These are phyloP conservation scores for Noctua pronuba DNA, from an alignment of 2,888 invertebrate species.

Conservation along the genomic window DNA sequence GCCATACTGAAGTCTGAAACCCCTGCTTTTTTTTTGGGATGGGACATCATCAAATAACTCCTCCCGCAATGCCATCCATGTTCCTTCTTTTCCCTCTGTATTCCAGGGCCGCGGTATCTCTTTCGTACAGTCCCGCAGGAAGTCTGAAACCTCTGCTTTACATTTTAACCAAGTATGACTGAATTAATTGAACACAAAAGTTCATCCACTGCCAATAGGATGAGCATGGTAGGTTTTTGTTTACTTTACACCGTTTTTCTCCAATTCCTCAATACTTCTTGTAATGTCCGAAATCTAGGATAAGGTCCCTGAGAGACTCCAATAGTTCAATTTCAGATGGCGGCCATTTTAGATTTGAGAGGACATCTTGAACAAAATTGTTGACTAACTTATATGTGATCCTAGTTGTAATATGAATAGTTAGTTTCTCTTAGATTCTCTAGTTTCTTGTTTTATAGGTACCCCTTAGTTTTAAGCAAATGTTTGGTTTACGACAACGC, in stretches of 20 bases:
- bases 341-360: conserved; percentile 25
- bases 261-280: too few species aligned
- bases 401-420: conserved; percentile 32
- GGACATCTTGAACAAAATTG: conserved; percentile 24
- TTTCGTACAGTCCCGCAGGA: too few species aligned
- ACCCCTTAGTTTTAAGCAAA: conserved; percentile 1
- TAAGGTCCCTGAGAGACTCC: conserved; percentile 2
- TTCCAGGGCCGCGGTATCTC: too few species aligned
- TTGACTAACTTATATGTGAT: conserved; percentile 40
- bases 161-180: background rate
- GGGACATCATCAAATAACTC: too few species aligned
- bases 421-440: conserved; percentile 23
- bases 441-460: conserved; percentile 27
- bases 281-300: background rate
- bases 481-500: background rate
- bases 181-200: background rate
- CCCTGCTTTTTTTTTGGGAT: too few species aligned
- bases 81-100: too few species aligned
- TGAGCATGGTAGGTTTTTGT: background rate
- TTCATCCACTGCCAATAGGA: background rate
- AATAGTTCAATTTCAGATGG: conserved; percentile 21
- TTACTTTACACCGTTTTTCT: background rate
- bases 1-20: background rate
- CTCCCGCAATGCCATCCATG: too few species aligned
- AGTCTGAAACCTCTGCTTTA: background rate